Evolutionary conservation across 2,888 invertebrate species (phyloP).

Genomic region (Trimorus sp.): DNA sequence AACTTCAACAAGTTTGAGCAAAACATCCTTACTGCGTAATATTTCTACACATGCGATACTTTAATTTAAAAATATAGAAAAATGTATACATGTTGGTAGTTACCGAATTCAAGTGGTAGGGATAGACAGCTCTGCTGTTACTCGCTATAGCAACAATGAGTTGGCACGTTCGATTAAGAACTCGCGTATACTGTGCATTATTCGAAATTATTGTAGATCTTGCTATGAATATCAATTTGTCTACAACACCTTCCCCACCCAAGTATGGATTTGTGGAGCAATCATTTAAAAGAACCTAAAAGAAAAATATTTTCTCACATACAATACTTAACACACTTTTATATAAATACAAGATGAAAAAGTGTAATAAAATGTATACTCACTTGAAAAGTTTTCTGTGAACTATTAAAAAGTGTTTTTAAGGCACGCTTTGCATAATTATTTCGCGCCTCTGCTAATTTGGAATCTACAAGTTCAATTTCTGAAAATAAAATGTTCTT

Average conservation of each 20-base stretch:
- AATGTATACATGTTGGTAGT: conserved; percentile 31
- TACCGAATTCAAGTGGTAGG: conserved; percentile 79
- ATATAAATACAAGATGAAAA: too few species aligned
- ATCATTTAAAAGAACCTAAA: conserved; percentile 75
- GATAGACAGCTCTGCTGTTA: conserved; percentile 78
- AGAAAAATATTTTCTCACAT: too few species aligned
- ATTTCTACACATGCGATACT: too few species aligned
- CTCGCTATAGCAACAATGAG: conserved; percentile 79
- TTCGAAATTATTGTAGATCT: conserved; percentile 80
- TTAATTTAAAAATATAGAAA: too few species aligned
- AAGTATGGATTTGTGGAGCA: conserved; percentile 77
- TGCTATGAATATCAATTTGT: conserved; percentile 79
- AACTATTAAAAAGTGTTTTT: conserved; percentile 79
- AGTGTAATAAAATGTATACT: too few species aligned
- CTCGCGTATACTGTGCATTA: conserved; percentile 79
- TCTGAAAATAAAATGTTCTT: conserved; percentile 67
- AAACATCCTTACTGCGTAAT: too few species aligned
- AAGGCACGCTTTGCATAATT: conserved; percentile 79
- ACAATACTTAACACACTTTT: too few species aligned
- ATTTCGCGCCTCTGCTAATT: conserved; percentile 76
- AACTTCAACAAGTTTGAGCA: too few species aligned
- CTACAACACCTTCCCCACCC: conserved; percentile 78
- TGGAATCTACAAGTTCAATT: conserved; percentile 76
- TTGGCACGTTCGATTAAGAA: conserved; percentile 79
- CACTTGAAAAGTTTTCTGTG: conserved; percentile 80